Evolutionary conservation across 1,140 invertebrate genomes (phyloP).

Genomic region (Laupala kohalensis): DNA sequence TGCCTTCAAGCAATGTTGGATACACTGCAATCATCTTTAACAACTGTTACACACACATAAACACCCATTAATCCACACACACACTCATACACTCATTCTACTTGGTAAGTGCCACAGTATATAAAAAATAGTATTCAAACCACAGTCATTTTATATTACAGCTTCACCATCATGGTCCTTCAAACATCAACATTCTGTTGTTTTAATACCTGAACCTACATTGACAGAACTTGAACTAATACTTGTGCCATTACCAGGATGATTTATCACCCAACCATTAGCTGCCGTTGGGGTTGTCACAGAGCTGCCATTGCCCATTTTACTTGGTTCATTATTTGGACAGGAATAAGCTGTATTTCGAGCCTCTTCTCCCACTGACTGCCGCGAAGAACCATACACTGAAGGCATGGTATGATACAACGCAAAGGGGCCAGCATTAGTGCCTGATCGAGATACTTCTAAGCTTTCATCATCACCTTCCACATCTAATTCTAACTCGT

Average conservation of each 20-base stretch:
- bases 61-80: too few relatives aligned
- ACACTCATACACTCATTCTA: background rate
- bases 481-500: constrained; percentile 3
- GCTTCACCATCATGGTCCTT: background rate
- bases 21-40: background rate
- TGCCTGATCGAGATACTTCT: constrained; percentile 14
- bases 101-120: background rate
- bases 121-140: background rate
- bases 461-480: background rate
- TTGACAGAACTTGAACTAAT: constrained; percentile 19
- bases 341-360: background rate
- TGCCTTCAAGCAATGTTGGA: background rate
- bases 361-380: background rate
- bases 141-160: background rate
- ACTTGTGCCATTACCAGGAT: constrained; percentile 24
- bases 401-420: constrained; percentile 20
- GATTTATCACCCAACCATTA: constrained; percentile 25
- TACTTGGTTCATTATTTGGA: constrained; percentile 23
- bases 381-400: constrained; percentile 13
- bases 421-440: constrained; percentile 6
- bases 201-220: constrained; percentile 20
- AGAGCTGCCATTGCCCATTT: constrained; percentile 30
- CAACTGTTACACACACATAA: too few relatives aligned
- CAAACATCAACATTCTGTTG: constrained; percentile 21
- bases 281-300: constrained; percentile 20